phyloP scores from a whole-genome alignment of 2,113 vertebrate species.

The Pelvicachromis taeniatus region DNA sequence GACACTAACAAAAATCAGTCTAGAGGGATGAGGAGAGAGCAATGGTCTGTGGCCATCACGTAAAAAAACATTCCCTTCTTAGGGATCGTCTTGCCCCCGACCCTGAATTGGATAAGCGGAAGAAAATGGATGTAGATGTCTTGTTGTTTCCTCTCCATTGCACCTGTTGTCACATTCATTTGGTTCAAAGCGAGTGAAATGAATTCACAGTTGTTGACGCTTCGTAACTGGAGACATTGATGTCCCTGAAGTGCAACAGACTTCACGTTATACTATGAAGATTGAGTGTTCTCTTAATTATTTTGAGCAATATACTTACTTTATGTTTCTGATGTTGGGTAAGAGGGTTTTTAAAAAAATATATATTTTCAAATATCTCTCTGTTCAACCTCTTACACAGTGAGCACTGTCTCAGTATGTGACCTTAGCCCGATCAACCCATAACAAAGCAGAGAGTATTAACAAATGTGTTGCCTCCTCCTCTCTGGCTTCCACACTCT shows the following conservation, averaged over 20 bases:
- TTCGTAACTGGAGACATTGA: background rate
- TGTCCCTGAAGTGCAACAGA: background rate
- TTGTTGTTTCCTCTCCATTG: background rate
- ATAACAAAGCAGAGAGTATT: constrained; percentile 12
- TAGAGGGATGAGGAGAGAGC: background rate
- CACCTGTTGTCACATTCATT: background rate
- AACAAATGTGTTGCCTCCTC: background rate
- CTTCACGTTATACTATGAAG: background rate
- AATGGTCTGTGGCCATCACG: background rate
- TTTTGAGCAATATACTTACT: background rate
- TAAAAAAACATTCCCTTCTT: background rate
- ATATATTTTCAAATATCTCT: background rate
- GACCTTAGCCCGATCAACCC: background rate
- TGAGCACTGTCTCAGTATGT: constrained; percentile 10
- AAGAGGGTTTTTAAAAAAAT: too few species aligned
- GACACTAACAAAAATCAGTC: background rate
- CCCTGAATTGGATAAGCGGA: background rate
- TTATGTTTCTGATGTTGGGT: background rate
- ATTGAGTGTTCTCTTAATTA: accelerated
- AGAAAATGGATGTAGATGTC: background rate
- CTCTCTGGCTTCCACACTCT: background rate
- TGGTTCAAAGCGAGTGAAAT: background rate
- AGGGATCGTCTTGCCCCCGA: background rate
- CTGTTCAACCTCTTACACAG: background rate
- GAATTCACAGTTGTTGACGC: background rate